Percentiles rank a stretch among this genome's conserved stretches.
Conservation (phyloP, 2,113 vertebrate genomes). For the Crotalus tigris region DNA sequence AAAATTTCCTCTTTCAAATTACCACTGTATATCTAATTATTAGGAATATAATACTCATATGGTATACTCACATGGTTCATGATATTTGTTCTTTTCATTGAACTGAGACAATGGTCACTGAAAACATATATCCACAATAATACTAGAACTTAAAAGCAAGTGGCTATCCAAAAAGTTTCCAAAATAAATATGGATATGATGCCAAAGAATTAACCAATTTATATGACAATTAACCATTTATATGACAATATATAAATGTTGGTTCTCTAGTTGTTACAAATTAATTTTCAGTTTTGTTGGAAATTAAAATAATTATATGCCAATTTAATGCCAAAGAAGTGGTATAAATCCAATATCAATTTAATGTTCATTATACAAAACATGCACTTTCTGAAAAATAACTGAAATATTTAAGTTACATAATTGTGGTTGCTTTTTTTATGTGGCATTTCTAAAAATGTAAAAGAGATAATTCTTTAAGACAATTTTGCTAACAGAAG, state of each 20-base stretch:
- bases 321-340: background rate
- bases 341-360: conserved; percentile 18
- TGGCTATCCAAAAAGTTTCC: too few relatives aligned
- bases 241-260: rapidly evolving
- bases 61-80: background rate
- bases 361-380: conserved; percentile 34
- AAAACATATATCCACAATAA: background rate
- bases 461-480: conserved; percentile 55
- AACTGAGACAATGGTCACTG: background rate
- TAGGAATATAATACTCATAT: background rate
- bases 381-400: conserved; percentile 42
- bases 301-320: conserved; percentile 21
- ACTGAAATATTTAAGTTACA: conserved; percentile 59
- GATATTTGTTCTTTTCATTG: background rate
- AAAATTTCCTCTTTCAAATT: background rate
- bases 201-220: background rate
- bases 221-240: too few relatives aligned
- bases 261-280: background rate
- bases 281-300: background rate
- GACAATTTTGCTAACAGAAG: conserved; percentile 41
- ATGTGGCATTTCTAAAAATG: conserved; percentile 46
- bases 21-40: background rate
- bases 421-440: conserved; percentile 52
- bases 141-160: background rate
- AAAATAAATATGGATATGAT: background rate